Evolutionary conservation across 2,113 vertebrate species (phyloP).

Genomic region (Junco hyemalis): DNA sequence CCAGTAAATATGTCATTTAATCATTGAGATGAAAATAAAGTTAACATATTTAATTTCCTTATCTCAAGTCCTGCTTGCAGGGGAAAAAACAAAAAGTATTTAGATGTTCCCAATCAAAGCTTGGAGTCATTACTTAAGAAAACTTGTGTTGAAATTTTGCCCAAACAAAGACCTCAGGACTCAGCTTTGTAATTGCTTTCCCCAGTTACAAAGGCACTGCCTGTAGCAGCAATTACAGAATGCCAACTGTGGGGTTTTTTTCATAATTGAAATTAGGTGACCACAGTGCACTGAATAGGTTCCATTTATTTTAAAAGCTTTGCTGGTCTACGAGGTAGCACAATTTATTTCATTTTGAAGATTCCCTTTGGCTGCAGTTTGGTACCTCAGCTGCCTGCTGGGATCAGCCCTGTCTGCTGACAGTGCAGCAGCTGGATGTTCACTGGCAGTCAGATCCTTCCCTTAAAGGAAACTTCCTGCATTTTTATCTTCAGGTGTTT

Average conservation of each 20-base stretch:
- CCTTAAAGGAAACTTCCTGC: neutral
- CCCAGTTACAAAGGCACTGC: slow-evolving; percentile 1
- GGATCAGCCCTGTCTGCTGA: neutral
- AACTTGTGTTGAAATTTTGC: slow-evolving; percentile 43
- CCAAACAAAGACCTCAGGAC: slow-evolving; percentile 9
- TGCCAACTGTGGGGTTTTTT: slow-evolving; percentile 1
- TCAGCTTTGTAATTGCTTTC: slow-evolving; percentile 22
- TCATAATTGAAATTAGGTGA: slow-evolving; percentile 43
- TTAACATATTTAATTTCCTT: slow-evolving; percentile 31
- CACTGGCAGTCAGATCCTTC: neutral
- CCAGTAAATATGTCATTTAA: slow-evolving; percentile 41
- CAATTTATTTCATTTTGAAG: neutral
- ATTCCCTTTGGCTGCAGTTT: slow-evolving; percentile 2
- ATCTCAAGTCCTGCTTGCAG: neutral
- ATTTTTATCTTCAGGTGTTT: slow-evolving; percentile 1
- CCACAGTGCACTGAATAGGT: neutral
- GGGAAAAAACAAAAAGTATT: neutral
- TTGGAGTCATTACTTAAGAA: slow-evolving; percentile 36
- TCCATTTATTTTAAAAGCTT: slow-evolving; percentile 52
- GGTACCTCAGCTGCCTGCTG: neutral
- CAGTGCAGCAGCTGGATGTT: neutral
- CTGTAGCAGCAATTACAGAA: slow-evolving; percentile 1
- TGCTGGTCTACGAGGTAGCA: neutral
- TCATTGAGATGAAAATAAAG: slow-evolving; percentile 47
- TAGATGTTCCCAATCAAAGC: slow-evolving; percentile 34